phyloP scores from a whole-genome alignment of 2,888 invertebrate species.

The Peribatodes rhomboidaria region DNA sequence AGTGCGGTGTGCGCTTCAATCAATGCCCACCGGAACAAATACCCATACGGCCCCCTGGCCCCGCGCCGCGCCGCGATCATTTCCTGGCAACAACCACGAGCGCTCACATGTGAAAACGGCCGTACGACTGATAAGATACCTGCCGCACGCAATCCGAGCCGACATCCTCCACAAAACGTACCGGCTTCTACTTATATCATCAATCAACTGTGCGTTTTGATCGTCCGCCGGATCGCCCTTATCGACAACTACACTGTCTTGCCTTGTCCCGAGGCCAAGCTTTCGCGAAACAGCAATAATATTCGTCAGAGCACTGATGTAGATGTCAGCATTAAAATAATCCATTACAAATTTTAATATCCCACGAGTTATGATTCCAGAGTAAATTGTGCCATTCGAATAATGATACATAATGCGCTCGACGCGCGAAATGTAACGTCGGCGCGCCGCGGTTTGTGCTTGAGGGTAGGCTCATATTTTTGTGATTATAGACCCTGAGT shows the following conservation, averaged over 20 bases:
- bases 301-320: conserved; percentile 55
- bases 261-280: conserved; percentile 13
- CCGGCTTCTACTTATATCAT: conserved; percentile 37
- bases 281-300: conserved; percentile 43
- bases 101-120: conserved; percentile 48
- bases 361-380: conserved; percentile 71
- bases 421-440: conserved; percentile 61
- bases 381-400: conserved; percentile 82
- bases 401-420: conserved; percentile 82
- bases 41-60: conserved; percentile 52
- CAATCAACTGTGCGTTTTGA: conserved; percentile 35
- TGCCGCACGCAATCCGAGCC: conserved; percentile 43
- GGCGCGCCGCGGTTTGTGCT: conserved; percentile 49
- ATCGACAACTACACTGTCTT: conserved; percentile 1
- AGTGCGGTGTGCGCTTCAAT: conserved; percentile 45
- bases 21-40: conserved; percentile 60
- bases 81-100: conserved; percentile 43
- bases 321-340: conserved; percentile 71
- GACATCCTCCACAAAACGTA: conserved; percentile 33
- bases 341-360: conserved; percentile 77
- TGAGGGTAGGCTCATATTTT: conserved; percentile 45
- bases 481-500: conserved; percentile 40
- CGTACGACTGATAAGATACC: conserved; percentile 52
- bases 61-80: conserved; percentile 31
- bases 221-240: conserved; percentile 14